Percentiles rank a stretch among this genome's conserved stretches.
Evolutionary conservation across 2,113 vertebrate species (phyloP).

Genomic region (Cynoglossus semilaevis): DNA sequence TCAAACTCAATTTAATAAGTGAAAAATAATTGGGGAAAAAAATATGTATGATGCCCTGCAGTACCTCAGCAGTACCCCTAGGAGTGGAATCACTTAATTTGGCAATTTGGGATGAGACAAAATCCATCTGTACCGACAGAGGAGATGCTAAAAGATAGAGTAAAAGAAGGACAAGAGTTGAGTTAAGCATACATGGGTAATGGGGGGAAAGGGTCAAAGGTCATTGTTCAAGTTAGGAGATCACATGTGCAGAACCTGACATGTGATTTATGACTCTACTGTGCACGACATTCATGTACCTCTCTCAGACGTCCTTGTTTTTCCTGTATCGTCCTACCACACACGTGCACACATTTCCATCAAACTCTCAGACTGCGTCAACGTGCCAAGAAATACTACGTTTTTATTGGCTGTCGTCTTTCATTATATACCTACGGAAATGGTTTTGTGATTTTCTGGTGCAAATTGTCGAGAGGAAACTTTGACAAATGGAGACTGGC

Average conservation of each 20-base stretch:
- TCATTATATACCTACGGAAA: neutral
- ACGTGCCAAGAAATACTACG: neutral
- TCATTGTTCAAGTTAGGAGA: conserved; percentile 30
- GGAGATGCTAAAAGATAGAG: conserved; percentile 22
- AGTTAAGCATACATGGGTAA: conserved; percentile 13
- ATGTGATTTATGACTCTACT: conserved; percentile 16
- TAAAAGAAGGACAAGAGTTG: conserved; percentile 24
- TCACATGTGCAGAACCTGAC: conserved; percentile 23
- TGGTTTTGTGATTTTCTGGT: conserved; percentile 7
- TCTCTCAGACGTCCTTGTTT: neutral
- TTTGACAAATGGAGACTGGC: neutral
- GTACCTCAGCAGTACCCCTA: no score
- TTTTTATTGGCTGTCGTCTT: conserved; percentile 3
- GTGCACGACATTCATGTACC: conserved; percentile 2
- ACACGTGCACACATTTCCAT: conserved; percentile 1
- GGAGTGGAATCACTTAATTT: no score
- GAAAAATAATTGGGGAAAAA: no score
- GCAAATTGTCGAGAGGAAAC: neutral
- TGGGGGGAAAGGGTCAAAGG: conserved; percentile 37
- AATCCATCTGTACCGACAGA: no score
- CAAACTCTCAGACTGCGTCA: neutral
- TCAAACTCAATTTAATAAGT: no score
- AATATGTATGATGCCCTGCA: no score
- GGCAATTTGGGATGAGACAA: no score
- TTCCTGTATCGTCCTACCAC: neutral